Conservation (phyloP, 1,140 invertebrate species). For the Mycetomoellerius zeteki region DNA sequence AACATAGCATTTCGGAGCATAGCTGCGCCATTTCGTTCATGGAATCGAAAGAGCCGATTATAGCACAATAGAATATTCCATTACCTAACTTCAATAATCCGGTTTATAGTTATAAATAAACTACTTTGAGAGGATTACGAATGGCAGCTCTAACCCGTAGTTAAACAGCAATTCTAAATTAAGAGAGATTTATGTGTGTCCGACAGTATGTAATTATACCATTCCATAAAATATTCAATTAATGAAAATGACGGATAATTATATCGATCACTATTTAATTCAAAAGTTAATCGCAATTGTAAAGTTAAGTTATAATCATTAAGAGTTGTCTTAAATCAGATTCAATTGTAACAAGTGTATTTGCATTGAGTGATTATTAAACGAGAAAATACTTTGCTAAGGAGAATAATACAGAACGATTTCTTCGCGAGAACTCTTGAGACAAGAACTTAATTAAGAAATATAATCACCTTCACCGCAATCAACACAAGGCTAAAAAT, state of each 20-base stretch:
- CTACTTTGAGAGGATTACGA: neutral
- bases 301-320: neutral
- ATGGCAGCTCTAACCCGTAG: neutral
- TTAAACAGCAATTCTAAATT: neutral
- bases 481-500: neutral
- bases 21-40: neutral
- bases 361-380: conserved; percentile 16
- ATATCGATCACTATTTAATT: neutral
- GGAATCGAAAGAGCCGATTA: conserved; percentile 30
- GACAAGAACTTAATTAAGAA: neutral
- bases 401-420: neutral
- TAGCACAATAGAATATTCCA: conserved; percentile 21
- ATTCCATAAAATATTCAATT: neutral
- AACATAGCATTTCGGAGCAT: neutral
- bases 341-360: neutral
- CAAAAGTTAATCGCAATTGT: neutral
- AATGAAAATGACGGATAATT: neutral
- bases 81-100: neutral
- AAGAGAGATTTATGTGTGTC: neutral
- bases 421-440: neutral
- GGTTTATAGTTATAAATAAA: neutral
- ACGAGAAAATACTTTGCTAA: neutral
- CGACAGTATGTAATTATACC: neutral
- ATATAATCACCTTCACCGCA: neutral
- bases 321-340: neutral